phyloP scores from a whole-genome alignment of 2,797 vertebrate species.

The Rhinella marina region DNA sequence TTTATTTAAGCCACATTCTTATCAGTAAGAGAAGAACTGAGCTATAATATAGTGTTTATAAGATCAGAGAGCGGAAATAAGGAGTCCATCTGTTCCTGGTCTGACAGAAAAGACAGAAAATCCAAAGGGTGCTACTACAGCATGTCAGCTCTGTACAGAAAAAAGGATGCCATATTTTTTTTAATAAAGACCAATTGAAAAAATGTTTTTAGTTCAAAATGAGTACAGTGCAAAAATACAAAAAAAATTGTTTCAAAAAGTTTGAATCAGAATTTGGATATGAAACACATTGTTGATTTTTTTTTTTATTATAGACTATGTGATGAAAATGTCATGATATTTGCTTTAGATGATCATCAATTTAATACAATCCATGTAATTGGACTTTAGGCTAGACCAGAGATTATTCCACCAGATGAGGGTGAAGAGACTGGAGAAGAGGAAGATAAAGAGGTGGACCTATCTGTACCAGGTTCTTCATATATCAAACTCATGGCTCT shows the following conservation, averaged over 20 bases:
- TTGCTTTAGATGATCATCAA: background rate
- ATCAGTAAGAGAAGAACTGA: no score
- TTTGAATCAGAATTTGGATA: background rate
- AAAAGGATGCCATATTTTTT: no score
- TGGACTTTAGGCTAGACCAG: constrained; percentile 78
- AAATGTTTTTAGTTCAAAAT: no score
- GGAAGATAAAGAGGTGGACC: constrained; percentile 78
- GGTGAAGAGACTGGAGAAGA: constrained; percentile 72
- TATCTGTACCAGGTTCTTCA: constrained; percentile 84
- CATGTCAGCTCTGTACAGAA: no score
- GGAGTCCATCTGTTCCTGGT: no score
- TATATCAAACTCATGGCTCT: constrained; percentile 86
- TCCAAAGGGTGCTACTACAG: no score
- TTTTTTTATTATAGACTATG: background rate
- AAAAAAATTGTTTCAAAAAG: no score
- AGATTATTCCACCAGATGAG: constrained; percentile 66
- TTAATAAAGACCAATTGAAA: no score
- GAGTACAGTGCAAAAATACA: background rate
- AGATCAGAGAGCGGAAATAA: no score
- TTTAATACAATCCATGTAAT: background rate
- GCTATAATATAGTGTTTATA: no score
- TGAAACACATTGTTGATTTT: background rate
- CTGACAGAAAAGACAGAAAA: no score
- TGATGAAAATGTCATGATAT: background rate
- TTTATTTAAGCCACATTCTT: no score